These are phyloP conservation scores for Drosophila sechellia DNA, from an alignment of 1,140 invertebrate species.

Conservation along the genomic window DNA sequence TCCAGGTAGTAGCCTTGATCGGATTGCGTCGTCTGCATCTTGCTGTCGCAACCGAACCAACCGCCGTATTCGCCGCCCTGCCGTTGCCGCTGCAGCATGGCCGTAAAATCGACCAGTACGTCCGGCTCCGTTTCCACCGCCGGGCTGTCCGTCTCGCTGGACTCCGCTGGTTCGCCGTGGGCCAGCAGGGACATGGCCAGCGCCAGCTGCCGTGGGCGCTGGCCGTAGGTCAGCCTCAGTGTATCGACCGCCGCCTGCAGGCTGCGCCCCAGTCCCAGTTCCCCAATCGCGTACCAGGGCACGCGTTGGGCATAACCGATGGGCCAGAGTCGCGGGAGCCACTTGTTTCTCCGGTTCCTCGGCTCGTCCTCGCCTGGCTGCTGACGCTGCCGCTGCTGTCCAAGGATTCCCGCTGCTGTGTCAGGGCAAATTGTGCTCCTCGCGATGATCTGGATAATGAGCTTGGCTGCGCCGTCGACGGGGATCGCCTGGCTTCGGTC, in stretches of 20 bases:
- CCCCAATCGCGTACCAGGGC: conserved; percentile 36
- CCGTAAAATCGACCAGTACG: conserved; percentile 61
- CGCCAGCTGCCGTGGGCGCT: conserved; percentile 13
- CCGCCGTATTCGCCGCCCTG: conserved; percentile 22
- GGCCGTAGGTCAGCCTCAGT: conserved; percentile 50
- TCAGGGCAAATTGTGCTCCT: conserved; percentile 27
- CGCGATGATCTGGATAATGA: neutral
- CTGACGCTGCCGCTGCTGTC: neutral
- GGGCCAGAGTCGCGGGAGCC: conserved; percentile 33
- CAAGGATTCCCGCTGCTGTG: neutral
- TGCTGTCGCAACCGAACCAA: conserved; percentile 32
- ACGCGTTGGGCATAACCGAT: conserved; percentile 55
- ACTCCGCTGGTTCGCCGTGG: conserved; percentile 13
- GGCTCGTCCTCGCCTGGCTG: neutral
- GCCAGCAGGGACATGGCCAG: conserved; percentile 61
- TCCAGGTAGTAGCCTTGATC: conserved; percentile 84
- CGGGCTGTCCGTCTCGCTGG: conserved; percentile 38
- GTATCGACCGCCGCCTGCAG: conserved; percentile 43
- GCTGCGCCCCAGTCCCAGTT: conserved; percentile 12
- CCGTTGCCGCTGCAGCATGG: conserved; percentile 45
- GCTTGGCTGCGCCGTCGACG: neutral
- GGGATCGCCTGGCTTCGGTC: conserved; percentile 4
- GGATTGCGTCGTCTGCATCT: conserved; percentile 27
- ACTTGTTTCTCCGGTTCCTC: neutral
- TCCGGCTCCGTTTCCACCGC: conserved; percentile 54